Conservation (phyloP, 1,140 invertebrate genomes). For the Listronotus oregonensis region DNA sequence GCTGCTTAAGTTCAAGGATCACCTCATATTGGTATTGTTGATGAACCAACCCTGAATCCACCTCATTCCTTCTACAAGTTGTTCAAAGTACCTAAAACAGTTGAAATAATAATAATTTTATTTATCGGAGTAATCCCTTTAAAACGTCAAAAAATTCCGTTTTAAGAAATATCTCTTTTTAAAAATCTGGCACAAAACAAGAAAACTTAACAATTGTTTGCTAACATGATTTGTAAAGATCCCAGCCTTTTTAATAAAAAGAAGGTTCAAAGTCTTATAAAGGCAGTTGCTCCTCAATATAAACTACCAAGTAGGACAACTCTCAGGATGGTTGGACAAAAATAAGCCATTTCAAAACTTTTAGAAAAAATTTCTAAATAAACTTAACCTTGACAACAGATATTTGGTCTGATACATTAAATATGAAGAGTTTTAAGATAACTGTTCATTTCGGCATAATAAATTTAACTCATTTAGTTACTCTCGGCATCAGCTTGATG, state of each 20-base stretch:
- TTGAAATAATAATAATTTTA: too few relatives aligned
- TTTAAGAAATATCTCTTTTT: conserved; percentile 19
- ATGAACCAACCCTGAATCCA: too few relatives aligned
- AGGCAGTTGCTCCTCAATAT: conserved; percentile 50
- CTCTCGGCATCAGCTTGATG: conserved; percentile 36
- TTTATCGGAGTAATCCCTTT: not conserved
- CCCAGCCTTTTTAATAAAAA: conserved; percentile 53
- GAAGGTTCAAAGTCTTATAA: conserved; percentile 54
- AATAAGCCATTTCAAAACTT: conserved; percentile 46
- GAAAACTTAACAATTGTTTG: conserved; percentile 40
- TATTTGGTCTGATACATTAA: conserved; percentile 45
- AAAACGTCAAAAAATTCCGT: conserved; percentile 16
- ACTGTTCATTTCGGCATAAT: conserved; percentile 41
- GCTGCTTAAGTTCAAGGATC: not conserved
- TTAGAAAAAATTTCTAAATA: conserved; percentile 36
- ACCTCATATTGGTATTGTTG: too few relatives aligned
- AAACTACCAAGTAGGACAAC: conserved; percentile 50
- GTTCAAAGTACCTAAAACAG: too few relatives aligned
- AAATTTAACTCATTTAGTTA: not conserved
- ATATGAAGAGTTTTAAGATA: conserved; percentile 43
- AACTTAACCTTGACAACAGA: conserved; percentile 47
- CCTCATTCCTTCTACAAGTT: too few relatives aligned
- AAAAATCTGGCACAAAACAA: conserved; percentile 17
- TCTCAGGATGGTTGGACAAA: conserved; percentile 46
- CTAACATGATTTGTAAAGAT: conserved; percentile 54